These are phyloP conservation scores for Harmothoe impar DNA, from an alignment of 2,888 invertebrate species.

Conservation along the genomic window DNA sequence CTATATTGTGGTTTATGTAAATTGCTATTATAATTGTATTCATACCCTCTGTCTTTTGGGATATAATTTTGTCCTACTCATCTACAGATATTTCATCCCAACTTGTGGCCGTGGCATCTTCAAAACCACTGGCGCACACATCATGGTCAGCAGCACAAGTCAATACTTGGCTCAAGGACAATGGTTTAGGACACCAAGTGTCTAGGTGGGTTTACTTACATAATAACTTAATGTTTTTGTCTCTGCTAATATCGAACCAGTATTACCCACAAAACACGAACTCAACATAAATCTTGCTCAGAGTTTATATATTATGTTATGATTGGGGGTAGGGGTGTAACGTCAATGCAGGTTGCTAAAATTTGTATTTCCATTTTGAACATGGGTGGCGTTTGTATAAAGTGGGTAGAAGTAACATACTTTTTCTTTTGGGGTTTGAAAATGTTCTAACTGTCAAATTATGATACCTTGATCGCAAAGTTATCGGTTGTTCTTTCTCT, in stretches of 20 bases:
- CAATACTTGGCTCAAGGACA: background rate
- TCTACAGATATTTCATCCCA: background rate
- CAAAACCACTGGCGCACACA: background rate
- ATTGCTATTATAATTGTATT: background rate
- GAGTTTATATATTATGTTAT: background rate
- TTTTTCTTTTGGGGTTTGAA: too few relatives aligned
- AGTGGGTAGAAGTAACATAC: too few relatives aligned
- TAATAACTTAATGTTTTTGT: too few relatives aligned
- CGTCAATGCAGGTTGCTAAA: too few relatives aligned
- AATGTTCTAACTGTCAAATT: too few relatives aligned
- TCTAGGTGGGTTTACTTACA: background rate
- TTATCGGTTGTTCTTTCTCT: too few relatives aligned
- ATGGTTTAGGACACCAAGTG: background rate
- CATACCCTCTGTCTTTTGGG: too few relatives aligned
- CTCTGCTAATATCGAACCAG: background rate
- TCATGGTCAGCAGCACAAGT: background rate
- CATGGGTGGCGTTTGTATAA: too few relatives aligned
- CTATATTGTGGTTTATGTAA: background rate
- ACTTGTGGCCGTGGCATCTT: background rate
- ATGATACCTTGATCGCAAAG: too few relatives aligned
- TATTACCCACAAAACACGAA: background rate
- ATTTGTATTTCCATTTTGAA: too few relatives aligned
- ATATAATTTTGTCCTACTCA: too few relatives aligned
- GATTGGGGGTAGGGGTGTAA: too few relatives aligned
- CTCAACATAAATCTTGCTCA: background rate